Conservation (phyloP, 1,140 invertebrate genomes). For the Cydia splendana region DNA sequence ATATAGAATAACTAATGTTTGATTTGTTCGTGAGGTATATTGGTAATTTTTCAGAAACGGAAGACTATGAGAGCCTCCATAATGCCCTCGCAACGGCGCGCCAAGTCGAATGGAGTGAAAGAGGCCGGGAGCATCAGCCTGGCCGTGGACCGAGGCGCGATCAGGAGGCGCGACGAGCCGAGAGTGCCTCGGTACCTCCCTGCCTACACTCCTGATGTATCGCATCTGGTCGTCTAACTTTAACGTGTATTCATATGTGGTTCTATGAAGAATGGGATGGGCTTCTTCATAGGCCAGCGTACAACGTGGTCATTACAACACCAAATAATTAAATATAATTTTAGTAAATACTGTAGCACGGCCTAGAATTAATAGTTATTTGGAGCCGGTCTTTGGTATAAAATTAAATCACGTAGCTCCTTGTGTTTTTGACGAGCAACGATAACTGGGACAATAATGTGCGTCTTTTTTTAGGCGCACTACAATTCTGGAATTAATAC, state of each 20-base stretch:
- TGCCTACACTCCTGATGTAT: constrained; percentile 84
- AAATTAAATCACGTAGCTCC: not conserved
- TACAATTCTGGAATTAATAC: not conserved
- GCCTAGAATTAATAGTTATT: not conserved
- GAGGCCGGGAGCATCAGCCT: constrained; percentile 88
- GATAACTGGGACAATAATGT: not conserved
- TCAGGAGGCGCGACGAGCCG: constrained; percentile 77
- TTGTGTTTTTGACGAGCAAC: not conserved
- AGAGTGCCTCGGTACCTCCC: constrained; percentile 82
- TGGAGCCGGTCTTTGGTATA: not conserved
- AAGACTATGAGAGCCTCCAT: constrained; percentile 89
- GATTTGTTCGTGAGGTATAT: constrained; percentile 11
- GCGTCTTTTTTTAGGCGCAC: not conserved
- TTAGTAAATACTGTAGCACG: not conserved
- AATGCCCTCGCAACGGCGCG: constrained; percentile 85
- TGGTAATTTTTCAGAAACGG: constrained; percentile 84
- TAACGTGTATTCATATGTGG: not conserved
- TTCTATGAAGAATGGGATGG: constrained; percentile 4
- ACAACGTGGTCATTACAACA: not conserved
- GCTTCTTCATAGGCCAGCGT: not conserved
- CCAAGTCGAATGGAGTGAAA: constrained; percentile 90
- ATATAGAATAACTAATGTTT: constrained; percentile 35
- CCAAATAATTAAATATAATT: not conserved
- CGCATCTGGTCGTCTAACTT: constrained; percentile 83
- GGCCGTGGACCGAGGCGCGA: constrained; percentile 85